Evolutionary conservation across 2,888 invertebrate genomes (phyloP), one percentile per base, ranked within the genome.

Genomic region (Trachelus stipa): DNA sequence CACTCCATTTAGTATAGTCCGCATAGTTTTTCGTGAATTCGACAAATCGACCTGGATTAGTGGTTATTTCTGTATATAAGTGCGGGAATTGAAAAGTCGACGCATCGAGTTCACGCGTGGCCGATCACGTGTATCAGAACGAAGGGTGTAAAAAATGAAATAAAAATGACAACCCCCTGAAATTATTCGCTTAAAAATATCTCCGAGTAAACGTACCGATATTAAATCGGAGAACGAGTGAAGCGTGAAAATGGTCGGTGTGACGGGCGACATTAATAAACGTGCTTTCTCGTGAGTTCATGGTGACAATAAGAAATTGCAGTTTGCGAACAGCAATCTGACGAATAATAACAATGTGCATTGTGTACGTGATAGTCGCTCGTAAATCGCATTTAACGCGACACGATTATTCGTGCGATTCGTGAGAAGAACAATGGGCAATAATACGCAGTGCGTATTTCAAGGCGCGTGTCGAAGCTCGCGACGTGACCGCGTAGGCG

Each of bases 341-440:
- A 80, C 80, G 83, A 82, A 83, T 83, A 83, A 81, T 82, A 82
- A 83, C 81, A 73, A 78, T 74, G 79, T 80, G 79, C 31, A 71
- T 23, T 71, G 71, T 4, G 71, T 34, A 23, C 30, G 71, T 12
- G n/a, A 34, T 71, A 34, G 71, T 33, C 4, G 12, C 71, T 71
- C 34, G 71, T 15, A 33, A 71, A 71, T 71, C 34, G 71, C 71
- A 34, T 12, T 71, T 71, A 71, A 31, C 12, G 12, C 33, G 71
- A 56, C 9, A 23, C 6, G 56, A 9, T 56, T 56, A 56, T 23
- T 56, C 23, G 56, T 9, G 56, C 23, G 9, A 56, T 9, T 56
- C 56, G 56, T 56, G 23, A 56, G 56, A 56, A 56, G 23, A 56
- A 56, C 23, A 56, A 23, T 56, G 56, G 23, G 23, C 23, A 56